Conservation (phyloP, 2,113 vertebrate species). For the Lutjanus erythropterus region DNA sequence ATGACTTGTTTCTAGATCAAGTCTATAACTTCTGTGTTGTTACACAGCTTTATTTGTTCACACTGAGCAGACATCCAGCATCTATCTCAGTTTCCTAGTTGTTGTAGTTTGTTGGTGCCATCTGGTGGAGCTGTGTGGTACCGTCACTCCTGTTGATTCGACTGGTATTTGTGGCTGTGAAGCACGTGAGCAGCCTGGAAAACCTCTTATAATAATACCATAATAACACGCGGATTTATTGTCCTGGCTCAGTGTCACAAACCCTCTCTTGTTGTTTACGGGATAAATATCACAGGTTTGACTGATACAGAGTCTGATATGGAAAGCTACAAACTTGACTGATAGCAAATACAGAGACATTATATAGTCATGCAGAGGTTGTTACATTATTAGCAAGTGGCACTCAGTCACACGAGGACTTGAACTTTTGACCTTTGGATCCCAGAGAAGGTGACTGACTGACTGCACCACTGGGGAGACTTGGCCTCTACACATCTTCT, state of each 20-base stretch:
- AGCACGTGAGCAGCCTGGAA: neutral
- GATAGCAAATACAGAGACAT: neutral
- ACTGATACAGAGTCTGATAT: neutral
- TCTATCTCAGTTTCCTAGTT: neutral
- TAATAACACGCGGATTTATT: neutral
- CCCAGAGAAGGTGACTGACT: too few relatives aligned
- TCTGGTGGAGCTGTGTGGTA: constrained; percentile 45
- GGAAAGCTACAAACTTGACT: neutral
- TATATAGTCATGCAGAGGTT: too few relatives aligned
- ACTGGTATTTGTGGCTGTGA: neutral
- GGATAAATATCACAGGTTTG: neutral
- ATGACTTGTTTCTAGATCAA: neutral
- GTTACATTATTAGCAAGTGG: too few relatives aligned
- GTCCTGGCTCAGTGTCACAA: neutral
- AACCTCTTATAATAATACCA: too few relatives aligned
- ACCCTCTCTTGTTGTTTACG: neutral
- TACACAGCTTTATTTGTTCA: neutral
- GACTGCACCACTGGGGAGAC: too few relatives aligned
- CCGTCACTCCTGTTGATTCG: neutral
- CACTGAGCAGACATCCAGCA: neutral
- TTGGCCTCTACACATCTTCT: too few relatives aligned
- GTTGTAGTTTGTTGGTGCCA: constrained; percentile 37
- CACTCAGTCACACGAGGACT: too few relatives aligned
- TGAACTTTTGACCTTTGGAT: too few relatives aligned
- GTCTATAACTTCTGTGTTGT: neutral